A percentile compares a stretch with the other conserved stretches of the same genome.
Conservation (phyloP, 2,888 invertebrate genomes). For the Clitarchus hookeri region DNA sequence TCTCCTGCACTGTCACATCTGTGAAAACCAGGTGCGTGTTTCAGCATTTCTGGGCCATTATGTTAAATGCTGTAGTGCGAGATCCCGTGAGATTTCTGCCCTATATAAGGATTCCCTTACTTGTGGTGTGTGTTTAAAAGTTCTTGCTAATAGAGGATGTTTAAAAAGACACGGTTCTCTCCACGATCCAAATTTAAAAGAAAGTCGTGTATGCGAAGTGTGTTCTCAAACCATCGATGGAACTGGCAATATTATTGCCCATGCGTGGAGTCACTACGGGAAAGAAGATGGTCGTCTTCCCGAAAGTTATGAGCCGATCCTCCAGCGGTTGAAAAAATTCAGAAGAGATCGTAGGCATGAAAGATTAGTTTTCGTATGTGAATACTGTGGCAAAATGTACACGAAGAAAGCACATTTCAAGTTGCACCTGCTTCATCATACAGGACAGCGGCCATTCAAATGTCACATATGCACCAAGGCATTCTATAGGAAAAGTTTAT, state of each 20-base stretch:
- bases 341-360: background rate
- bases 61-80: background rate
- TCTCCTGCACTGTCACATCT: slow-evolving; percentile 21
- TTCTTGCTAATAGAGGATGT: slow-evolving; percentile 1
- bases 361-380: slow-evolving; percentile 19
- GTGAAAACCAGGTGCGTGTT: background rate
- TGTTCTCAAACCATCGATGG: background rate
- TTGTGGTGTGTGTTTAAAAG: slow-evolving; percentile 23
- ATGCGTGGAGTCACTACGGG: slow-evolving; percentile 29
- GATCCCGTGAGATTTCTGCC: background rate
- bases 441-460: slow-evolving; percentile 46
- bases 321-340: background rate
- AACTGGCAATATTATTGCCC: background rate
- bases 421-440: slow-evolving; percentile 46
- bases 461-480: slow-evolving; percentile 45
- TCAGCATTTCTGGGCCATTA: slow-evolving; percentile 22
- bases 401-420: slow-evolving; percentile 36
- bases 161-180: slow-evolving; percentile 18
- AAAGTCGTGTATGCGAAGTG: background rate
- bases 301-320: slow-evolving; percentile 23
- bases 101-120: background rate
- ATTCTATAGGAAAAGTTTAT: slow-evolving; percentile 53
- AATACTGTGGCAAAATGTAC: slow-evolving; percentile 28
- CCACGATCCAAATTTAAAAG: background rate
- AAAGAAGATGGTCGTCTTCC: slow-evolving; percentile 15